phyloP scores from a whole-genome alignment of 2,888 invertebrate species.

The Allacma fusca region DNA sequence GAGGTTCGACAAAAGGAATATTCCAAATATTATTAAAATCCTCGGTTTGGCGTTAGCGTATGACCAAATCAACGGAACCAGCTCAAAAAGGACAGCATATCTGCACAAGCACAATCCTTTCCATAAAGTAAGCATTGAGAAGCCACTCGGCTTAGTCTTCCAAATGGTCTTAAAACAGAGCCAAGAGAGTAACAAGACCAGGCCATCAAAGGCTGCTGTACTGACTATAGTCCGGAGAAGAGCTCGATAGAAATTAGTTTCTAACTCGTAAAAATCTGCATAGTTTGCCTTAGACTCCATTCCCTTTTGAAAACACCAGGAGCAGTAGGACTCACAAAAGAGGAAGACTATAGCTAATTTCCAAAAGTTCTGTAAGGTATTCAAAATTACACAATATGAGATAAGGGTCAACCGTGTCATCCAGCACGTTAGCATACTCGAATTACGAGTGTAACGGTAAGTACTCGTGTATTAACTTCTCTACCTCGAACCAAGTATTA shows the following conservation, averaged over 20 bases:
- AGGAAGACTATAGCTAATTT: constrained; percentile 80
- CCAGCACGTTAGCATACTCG: too few relatives aligned
- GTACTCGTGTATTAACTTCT: too few relatives aligned
- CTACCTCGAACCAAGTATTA: constrained; percentile 80
- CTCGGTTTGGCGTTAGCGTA: constrained; percentile 50
- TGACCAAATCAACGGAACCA: constrained; percentile 57
- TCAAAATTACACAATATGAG: constrained; percentile 1
- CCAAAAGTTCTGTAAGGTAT: constrained; percentile 73
- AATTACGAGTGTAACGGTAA: too few relatives aligned
- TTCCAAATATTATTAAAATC: constrained; percentile 53
- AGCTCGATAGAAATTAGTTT: constrained; percentile 59
- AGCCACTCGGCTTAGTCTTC: constrained; percentile 40
- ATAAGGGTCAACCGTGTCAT: too few relatives aligned
- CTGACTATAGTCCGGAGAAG: constrained; percentile 52
- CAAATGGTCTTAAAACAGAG: constrained; percentile 29
- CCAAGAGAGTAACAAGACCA: constrained; percentile 43
- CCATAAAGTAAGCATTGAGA: constrained; percentile 52
- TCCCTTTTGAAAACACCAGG: constrained; percentile 67
- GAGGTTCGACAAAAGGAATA: constrained; percentile 54
- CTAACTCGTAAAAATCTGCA: constrained; percentile 57
- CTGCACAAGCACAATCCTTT: constrained; percentile 58
- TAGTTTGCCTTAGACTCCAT: constrained; percentile 44
- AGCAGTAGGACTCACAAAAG: constrained; percentile 81
- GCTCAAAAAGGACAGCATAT: constrained; percentile 56
- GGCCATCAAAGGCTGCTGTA: constrained; percentile 48